These are phyloP conservation scores for Acronicta leporina DNA, from an alignment of 2,888 invertebrate species.

Conservation along the genomic window DNA sequence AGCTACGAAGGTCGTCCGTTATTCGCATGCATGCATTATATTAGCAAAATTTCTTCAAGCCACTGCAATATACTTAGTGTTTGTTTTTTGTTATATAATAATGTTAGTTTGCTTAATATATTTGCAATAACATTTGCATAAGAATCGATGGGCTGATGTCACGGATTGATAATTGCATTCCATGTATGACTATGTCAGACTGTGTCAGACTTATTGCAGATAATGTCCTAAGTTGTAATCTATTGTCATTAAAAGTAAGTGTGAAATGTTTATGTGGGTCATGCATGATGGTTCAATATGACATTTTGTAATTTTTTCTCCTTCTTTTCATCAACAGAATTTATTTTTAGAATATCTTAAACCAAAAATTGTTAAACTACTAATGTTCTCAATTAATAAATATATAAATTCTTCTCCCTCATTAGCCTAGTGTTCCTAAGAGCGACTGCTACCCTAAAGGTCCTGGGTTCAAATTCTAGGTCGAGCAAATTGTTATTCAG, in stretches of 20 bases:
- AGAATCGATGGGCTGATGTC: constrained; percentile 40
- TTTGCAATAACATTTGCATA: constrained; percentile 55
- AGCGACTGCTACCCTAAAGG: no score
- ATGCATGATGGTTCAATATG: neutral
- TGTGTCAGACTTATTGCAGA: constrained; percentile 16
- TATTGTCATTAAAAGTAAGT: constrained; percentile 17
- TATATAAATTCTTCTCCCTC: no score
- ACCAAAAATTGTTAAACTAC: no score
- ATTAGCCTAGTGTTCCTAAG: no score
- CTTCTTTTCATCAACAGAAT: no score
- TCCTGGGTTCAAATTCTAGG: no score
- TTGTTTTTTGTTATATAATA: constrained; percentile 52
- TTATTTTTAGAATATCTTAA: no score
- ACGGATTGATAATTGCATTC: constrained; percentile 32
- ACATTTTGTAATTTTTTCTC: no score
- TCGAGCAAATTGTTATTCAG: no score
- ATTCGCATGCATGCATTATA: neutral
- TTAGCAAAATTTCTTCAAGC: neutral
- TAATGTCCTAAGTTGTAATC: constrained; percentile 4
- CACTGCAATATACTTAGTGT: constrained; percentile 6
- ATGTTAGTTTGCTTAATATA: constrained; percentile 64
- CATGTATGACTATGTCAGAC: constrained; percentile 14
- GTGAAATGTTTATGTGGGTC: neutral
- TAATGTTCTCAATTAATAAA: no score
- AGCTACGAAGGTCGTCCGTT: neutral